Conservation (phyloP, 2,113 vertebrate species). For the Amblyopsis rosae region DNA sequence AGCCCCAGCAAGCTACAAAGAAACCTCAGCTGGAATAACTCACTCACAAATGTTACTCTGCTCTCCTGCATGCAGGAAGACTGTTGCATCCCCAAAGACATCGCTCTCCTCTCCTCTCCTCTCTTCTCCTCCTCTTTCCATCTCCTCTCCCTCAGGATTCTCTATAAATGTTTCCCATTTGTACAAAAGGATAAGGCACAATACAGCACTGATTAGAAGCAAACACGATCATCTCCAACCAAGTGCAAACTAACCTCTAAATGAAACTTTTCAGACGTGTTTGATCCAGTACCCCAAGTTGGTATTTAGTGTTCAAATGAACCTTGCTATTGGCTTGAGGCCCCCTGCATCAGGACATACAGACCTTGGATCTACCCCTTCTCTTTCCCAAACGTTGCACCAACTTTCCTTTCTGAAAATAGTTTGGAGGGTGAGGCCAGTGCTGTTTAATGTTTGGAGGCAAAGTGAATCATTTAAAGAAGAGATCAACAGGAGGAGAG, state of each 20-base stretch:
- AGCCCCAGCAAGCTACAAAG: conserved; percentile 65
- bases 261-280: too few relatives aligned
- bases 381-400: neutral
- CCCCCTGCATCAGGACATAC: too few relatives aligned
- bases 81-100: conserved; percentile 37
- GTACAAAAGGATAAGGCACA: too few relatives aligned
- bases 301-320: too few relatives aligned
- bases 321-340: too few relatives aligned
- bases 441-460: neutral
- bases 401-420: neutral
- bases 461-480: conserved; percentile 56
- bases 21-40: conserved; percentile 72
- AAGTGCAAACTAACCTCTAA: too few relatives aligned
- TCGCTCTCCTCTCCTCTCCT: conserved; percentile 25
- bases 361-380: too few relatives aligned
- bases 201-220: neutral
- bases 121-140: neutral
- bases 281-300: too few relatives aligned
- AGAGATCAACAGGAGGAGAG: conserved; percentile 37
- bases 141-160: neutral
- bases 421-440: neutral
- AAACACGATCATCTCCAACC: too few relatives aligned
- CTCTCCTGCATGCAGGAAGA: conserved; percentile 46
- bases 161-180: neutral
- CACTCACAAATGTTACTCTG: conserved; percentile 73